Percentiles rank a stretch among this genome's conserved stretches.
Conservation (phyloP, 2,888 invertebrate genomes). For the Brachynemurus nebulosus region DNA sequence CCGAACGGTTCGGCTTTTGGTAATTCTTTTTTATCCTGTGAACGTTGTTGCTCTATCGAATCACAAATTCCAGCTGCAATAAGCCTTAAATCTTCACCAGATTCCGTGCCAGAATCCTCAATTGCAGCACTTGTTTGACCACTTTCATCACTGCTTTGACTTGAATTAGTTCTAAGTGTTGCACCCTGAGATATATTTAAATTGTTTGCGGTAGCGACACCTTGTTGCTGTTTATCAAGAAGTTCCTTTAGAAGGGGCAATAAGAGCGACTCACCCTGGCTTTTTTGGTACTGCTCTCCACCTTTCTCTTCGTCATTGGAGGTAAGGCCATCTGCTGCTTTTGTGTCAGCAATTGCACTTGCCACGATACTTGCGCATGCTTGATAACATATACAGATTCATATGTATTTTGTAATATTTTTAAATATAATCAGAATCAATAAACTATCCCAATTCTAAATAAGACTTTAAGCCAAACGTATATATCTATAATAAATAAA, state of each 20-base stretch:
- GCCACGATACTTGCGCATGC: conserved; percentile 38
- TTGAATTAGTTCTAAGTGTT: conserved; percentile 18
- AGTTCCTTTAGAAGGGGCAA: conserved; percentile 53
- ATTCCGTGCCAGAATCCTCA: conserved; percentile 53
- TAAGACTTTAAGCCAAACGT: conserved; percentile 1
- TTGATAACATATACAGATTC: conserved; percentile 22
- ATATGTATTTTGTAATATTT: not conserved
- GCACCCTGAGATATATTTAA: conserved; percentile 12
- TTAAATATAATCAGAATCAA: not conserved
- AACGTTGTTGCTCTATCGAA: conserved; percentile 36
- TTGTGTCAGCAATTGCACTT: conserved; percentile 29
- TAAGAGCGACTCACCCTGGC: conserved; percentile 63
- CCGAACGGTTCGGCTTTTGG: conserved; percentile 26
- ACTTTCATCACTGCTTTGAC: conserved; percentile 21
- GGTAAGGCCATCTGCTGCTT: conserved; percentile 10
- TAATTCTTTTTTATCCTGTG: conserved; percentile 28
- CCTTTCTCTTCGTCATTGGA: conserved; percentile 24
- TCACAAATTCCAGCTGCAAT: conserved; percentile 36
- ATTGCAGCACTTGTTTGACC: conserved; percentile 30
- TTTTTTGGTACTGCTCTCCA: conserved; percentile 30
- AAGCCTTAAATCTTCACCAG: conserved; percentile 50
- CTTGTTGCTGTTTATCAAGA: conserved; percentile 30
- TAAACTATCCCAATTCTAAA: not conserved
- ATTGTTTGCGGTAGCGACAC: conserved; percentile 14
- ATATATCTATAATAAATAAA: not conserved